A percentile compares a stretch with the other conserved stretches of the same genome.
These are phyloP conservation scores for Struthio camelus DNA, from an alignment of 2,113 vertebrate species.

Conservation along the genomic window DNA sequence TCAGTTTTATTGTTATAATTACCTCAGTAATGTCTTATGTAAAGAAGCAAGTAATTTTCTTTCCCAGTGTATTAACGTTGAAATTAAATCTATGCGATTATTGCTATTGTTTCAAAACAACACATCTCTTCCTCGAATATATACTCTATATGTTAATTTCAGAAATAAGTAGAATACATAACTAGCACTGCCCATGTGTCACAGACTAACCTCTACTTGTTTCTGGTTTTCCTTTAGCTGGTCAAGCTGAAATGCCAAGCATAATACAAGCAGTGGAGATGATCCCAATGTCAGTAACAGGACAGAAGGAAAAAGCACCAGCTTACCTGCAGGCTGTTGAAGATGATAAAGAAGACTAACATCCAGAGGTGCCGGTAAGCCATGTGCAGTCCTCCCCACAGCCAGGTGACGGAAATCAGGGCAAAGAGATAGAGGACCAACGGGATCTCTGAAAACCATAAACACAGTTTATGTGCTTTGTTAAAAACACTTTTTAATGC, in stretches of 20 bases:
- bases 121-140: not conserved
- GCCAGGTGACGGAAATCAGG: conserved; percentile 89
- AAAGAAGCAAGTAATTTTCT: not conserved
- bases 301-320: not conserved
- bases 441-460: conserved; percentile 88
- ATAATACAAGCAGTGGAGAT: rapidly evolving
- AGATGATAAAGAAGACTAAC: conserved; percentile 93
- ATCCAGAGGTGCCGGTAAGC: conserved; percentile 94
- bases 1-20: not conserved
- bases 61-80: not conserved
- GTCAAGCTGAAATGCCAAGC: not conserved
- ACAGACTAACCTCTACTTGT: too few species aligned
- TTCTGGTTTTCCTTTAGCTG: not conserved
- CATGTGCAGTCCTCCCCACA: conserved; percentile 97
- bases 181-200: not conserved
- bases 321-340: conserved; percentile 93
- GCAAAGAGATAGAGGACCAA: conserved; percentile 91
- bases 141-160: not conserved
- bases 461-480: not conserved
- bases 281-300: not conserved
- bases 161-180: not conserved
- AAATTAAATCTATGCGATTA: not conserved
- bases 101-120: not conserved
- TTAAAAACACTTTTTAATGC: not conserved
- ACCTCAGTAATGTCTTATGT: not conserved